These are phyloP conservation scores for Drosophila pruinosa DNA, from an alignment of 1,140 invertebrate species.

Conservation along the genomic window DNA sequence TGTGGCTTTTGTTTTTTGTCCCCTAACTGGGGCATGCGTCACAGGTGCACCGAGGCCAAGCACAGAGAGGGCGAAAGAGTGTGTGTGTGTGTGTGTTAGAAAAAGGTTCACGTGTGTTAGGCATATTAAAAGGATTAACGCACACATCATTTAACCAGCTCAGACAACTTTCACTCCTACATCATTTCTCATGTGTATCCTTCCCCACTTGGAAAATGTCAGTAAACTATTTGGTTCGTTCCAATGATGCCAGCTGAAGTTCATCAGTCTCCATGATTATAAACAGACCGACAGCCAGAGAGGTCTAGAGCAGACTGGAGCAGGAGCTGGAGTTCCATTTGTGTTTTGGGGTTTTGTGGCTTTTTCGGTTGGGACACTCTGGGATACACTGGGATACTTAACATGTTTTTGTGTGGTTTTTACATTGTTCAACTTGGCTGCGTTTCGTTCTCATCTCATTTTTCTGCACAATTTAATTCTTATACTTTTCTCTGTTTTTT, in stretches of 20 bases:
- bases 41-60: conserved; percentile 57
- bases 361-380: conserved; percentile 19
- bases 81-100: neutral
- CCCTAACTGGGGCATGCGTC: conserved; percentile 62
- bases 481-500: neutral
- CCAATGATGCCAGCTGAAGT: conserved; percentile 52
- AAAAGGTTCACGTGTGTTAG: no score
- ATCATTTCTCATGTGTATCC: conserved; percentile 41
- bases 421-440: conserved; percentile 56
- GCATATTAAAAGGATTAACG: conserved; percentile 76
- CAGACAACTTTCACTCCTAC: conserved; percentile 29
- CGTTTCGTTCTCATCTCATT: conserved; percentile 40
- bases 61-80: neutral
- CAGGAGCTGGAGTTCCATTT: neutral
- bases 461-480: conserved; percentile 74
- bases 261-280: conserved; percentile 39
- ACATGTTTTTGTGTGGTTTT: conserved; percentile 42
- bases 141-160: conserved; percentile 75
- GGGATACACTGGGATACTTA: conserved; percentile 17
- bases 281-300: conserved; percentile 2
- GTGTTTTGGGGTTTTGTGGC: conserved; percentile 32
- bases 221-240: conserved; percentile 19
- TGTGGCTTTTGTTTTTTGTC: conserved; percentile 31
- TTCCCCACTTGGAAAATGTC: neutral
- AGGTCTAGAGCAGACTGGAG: neutral